Evolutionary conservation across 2,113 vertebrate genomes (phyloP).

Genomic region (Saimiri boliviensis): DNA sequence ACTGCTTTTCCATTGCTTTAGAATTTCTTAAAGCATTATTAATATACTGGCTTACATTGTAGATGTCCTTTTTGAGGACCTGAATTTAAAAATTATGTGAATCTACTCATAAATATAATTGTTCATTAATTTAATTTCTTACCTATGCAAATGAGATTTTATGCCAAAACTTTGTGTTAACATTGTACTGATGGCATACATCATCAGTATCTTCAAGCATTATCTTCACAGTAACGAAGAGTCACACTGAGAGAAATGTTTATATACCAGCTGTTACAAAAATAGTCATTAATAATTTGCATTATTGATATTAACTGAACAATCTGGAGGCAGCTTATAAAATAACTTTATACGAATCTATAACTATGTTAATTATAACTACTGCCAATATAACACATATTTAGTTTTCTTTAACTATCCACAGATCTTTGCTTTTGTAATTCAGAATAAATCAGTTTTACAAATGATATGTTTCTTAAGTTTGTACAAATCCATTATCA

Average conservation of each 20-base stretch:
- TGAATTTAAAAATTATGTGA: not conserved
- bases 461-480: not conserved
- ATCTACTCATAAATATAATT: not conserved
- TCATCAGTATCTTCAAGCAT: not conserved
- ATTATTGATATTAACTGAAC: not conserved
- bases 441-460: not conserved
- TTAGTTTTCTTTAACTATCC: not conserved
- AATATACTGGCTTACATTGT: not conserved
- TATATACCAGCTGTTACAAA: not conserved
- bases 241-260: not conserved
- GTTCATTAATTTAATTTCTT: not conserved
- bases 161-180: not conserved
- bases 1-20: not conserved
- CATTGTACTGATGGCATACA: not conserved
- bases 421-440: not conserved
- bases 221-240: not conserved
- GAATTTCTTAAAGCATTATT: not conserved
- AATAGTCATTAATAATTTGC: not conserved
- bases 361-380: not conserved
- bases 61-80: not conserved
- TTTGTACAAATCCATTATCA: not conserved
- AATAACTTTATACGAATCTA: not conserved
- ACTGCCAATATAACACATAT: not conserved
- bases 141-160: not conserved
- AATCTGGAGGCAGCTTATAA: not conserved